Conservation (phyloP, 2,113 vertebrate genomes). For the Crotalus tigris region DNA sequence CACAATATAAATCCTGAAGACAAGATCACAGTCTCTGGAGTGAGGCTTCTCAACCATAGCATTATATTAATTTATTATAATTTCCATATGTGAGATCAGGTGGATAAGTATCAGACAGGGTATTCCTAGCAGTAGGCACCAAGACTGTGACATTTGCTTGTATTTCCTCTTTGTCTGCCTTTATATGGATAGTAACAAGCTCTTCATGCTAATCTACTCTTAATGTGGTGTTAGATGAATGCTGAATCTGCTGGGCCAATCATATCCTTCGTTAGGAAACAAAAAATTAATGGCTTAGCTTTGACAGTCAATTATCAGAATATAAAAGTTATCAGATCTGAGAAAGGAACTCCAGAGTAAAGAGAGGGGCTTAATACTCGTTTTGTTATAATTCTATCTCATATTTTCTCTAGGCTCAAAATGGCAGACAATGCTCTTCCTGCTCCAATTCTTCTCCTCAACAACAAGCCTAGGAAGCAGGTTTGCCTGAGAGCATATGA, state of each 20-base stretch:
- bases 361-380: background rate
- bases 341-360: background rate
- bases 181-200: background rate
- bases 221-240: background rate
- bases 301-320: background rate
- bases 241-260: background rate
- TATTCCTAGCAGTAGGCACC: background rate
- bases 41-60: background rate
- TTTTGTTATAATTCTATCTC: background rate
- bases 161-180: background rate
- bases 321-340: background rate
- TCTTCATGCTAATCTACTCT: background rate
- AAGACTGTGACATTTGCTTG: background rate
- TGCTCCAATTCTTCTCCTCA: background rate
- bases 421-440: background rate
- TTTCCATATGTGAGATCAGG: constrained; percentile 1
- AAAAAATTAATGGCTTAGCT: background rate
- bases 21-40: background rate
- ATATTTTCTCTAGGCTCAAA: background rate
- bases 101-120: background rate
- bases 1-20: background rate
- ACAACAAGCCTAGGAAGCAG: background rate
- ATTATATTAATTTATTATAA: background rate
- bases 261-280: background rate
- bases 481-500: background rate